Percentiles rank a stretch among this genome's conserved stretches.
Conservation (phyloP, 2,888 invertebrate species). For the Mylabris sibirica region DNA sequence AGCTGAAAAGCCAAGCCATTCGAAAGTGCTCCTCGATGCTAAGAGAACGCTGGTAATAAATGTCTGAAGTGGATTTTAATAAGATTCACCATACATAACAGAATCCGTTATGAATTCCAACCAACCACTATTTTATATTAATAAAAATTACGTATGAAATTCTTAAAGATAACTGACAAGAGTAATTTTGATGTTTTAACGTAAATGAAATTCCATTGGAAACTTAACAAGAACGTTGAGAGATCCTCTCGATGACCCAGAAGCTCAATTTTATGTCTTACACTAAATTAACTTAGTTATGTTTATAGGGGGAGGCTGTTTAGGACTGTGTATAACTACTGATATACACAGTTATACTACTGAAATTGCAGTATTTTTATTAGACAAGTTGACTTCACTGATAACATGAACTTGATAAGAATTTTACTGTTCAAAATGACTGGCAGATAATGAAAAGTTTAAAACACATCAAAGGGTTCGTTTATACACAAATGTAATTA, state of each 20-base stretch:
- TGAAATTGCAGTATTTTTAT: conserved; percentile 49
- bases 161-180: neutral
- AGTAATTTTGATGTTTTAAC: conserved; percentile 22
- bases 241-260: conserved; percentile 38
- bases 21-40: conserved; percentile 28
- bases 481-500: conserved; percentile 47
- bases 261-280: conserved; percentile 53
- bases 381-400: conserved; percentile 38
- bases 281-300: conserved; percentile 57
- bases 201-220: conserved; percentile 45
- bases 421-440: neutral
- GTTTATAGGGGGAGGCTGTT: conserved; percentile 55
- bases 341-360: conserved; percentile 48
- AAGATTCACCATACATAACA: conserved; percentile 31
- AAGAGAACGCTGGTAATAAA: conserved; percentile 35
- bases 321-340: conserved; percentile 52
- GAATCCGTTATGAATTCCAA: conserved; percentile 9
- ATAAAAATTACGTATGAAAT: neutral
- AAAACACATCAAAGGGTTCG: conserved; percentile 46
- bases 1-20: conserved; percentile 34
- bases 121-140: neutral
- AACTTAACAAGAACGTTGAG: conserved; percentile 23
- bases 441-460: conserved; percentile 41
- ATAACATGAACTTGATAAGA: conserved; percentile 35
- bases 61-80: conserved; percentile 38